Conservation (phyloP, 2,797 vertebrate genomes). For the Oryzias sinensis region DNA sequence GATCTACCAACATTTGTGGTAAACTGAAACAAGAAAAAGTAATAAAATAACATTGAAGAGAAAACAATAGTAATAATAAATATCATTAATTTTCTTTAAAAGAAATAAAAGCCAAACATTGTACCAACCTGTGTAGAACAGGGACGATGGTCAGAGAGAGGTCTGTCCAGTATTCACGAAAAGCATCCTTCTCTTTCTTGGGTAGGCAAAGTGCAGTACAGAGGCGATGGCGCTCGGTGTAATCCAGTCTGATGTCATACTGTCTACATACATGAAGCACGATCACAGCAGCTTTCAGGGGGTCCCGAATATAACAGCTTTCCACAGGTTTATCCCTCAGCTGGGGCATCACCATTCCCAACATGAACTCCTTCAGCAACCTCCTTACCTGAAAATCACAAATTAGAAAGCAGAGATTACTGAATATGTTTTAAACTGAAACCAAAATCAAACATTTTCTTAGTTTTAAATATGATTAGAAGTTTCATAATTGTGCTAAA, state of each 20-base stretch:
- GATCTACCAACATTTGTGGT: neutral
- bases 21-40: constrained; percentile 47
- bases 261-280: constrained; percentile 26
- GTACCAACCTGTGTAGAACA: constrained; percentile 55
- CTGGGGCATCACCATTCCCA: constrained; percentile 43
- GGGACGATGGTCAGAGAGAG: constrained; percentile 45
- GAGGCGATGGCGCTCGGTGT: constrained; percentile 12
- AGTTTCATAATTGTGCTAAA: too few species aligned
- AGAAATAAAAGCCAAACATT: too few species aligned
- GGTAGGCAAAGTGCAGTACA: constrained; percentile 72
- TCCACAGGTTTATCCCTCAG: neutral
- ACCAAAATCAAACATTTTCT: neutral
- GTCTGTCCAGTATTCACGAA: constrained; percentile 55
- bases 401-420: constrained; percentile 10
- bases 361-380: constrained; percentile 72
- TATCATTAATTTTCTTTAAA: rapidly evolving
- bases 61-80: too few species aligned
- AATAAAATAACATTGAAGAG: neutral
- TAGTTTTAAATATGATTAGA: too few species aligned
- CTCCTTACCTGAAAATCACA: constrained; percentile 69
- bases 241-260: rapidly evolving
- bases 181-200: constrained; percentile 21
- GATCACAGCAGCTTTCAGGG: constrained; percentile 76
- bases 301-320: constrained; percentile 42
- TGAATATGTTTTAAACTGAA: rapidly evolving